Conservation (phyloP, 2,888 invertebrate species). For the Cerastis rubricosa region DNA sequence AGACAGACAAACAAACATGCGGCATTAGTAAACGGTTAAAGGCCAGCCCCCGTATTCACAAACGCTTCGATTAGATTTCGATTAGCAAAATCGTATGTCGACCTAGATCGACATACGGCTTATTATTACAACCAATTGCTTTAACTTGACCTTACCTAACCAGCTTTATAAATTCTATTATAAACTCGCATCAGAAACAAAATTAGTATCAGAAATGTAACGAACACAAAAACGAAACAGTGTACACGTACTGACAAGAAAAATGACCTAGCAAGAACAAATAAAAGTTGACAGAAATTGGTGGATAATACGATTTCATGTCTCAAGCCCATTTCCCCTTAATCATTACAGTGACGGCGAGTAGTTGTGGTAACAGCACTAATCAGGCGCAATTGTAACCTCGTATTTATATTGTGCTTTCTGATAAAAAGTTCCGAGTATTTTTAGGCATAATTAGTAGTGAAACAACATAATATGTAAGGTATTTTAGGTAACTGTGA, state of each 20-base stretch:
- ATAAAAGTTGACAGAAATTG: slow-evolving; percentile 79
- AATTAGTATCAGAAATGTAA: not conserved
- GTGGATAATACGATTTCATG: slow-evolving; percentile 82
- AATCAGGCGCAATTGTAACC: slow-evolving; percentile 72
- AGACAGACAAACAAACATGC: slow-evolving; percentile 1
- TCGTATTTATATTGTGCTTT: slow-evolving; percentile 57
- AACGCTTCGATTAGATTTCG: not conserved
- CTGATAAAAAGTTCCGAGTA: slow-evolving; percentile 56
- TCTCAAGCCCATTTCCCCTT: slow-evolving; percentile 76
- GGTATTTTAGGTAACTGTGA: slow-evolving; percentile 36
- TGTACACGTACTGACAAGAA: slow-evolving; percentile 41
- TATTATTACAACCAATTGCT: not conserved
- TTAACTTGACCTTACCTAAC: not conserved
- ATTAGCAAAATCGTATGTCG: not conserved
- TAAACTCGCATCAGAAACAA: not conserved
- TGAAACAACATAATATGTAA: slow-evolving; percentile 45
- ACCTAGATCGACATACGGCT: too few relatives aligned
- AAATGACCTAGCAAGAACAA: slow-evolving; percentile 67
- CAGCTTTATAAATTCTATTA: not conserved
- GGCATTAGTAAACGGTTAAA: slow-evolving; percentile 22
- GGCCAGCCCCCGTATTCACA: not conserved
- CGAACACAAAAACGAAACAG: slow-evolving; percentile 5
- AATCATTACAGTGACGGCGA: slow-evolving; percentile 76
- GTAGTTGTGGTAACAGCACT: slow-evolving; percentile 66
- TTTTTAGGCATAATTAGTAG: slow-evolving; percentile 50